Base-by-base conservation (phyloP, 2,113 vertebrate species). In the Cepphus grylle region DNA sequence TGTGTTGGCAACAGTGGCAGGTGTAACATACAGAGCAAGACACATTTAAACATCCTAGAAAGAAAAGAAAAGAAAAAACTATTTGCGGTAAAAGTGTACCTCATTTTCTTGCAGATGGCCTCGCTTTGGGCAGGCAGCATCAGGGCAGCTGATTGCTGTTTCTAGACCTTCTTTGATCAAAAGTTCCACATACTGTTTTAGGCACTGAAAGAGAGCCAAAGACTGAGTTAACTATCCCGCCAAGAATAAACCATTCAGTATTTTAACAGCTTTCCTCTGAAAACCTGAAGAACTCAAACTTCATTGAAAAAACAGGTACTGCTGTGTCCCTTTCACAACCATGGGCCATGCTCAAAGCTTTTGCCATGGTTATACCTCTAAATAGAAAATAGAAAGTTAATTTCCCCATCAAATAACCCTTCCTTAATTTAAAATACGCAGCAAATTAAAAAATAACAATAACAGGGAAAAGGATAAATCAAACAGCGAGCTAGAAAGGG, bases 131-230 rank as follows among this genome's bases (percentile, higher is more conserved):
- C 99, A 99, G 96, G 99, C 98, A 70, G 99, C 99, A 96, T 99
- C 99, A 12, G 99, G 99, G 91, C 99, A 99, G 97, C 99, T 99
- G 97, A 99, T 99, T 20, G 99, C 98, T 72, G 99, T 99, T 98
- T 99, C 99, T 82, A 99, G 98, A 94, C 99, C 99, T 98, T 99
- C 99, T 98, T 99, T 99, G 97, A 99, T 99, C 96, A 99, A 98
- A 97, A 99, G 99, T 94, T 99, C 99, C 93, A 99, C 99, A 49
- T 99, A 99, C 98, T 99, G 99, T 98, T 99, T 99, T 97, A 99
- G 99, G 99, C 99, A 99, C 99, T 99, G 97, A 36, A 95, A 96
- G 74, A 74, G 62, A 94, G 61, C 25, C 45, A 95, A 85, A 95
- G 36, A 72, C 22, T 30, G 18, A 77, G 4, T 65, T 93, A 66